Base-by-base conservation (phyloP, 2,797 vertebrate species). In the Notolepis coatsorum region DNA sequence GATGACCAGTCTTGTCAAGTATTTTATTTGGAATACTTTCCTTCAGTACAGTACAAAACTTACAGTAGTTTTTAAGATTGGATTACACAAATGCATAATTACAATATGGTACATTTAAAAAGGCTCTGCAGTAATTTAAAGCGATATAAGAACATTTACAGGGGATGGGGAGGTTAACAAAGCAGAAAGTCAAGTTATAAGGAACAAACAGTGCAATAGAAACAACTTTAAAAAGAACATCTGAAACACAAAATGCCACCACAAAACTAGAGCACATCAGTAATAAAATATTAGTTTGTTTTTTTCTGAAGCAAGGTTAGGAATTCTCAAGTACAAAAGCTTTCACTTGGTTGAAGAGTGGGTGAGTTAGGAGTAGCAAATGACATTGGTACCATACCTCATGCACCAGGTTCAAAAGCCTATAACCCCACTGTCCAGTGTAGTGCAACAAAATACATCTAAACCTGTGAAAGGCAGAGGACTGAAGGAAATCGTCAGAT, bases 41-140 rank as follows among this genome's bases (percentile, higher is more conserved):
- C 94, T 93, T 91, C 92, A 93, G 84, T 92, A 94, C 93, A 94
- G 93, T 96, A 96, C 93, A 96, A 96, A 96, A 95, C 90, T 93
- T 94, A 94, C 93, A 96, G 93, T 93, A 93, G 92, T 75, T 94
- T n/a, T 91, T 86, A 91, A 94, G 90, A 92, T 90, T 84, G 53
- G 92, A 94, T 93, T 94, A 94, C 83, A 92, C 93, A 94, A 92
- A 93, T 91, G 88, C 93, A 92, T 93, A 84, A 87, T 93, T 94
- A 94, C 92, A 95, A 84, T 94, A 93, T 95, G 82, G 90, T 94
- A 93, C 93, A 95, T 88, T 87, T 94, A 93, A 90, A 96, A 95
- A 95, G 78, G 90, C 88, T 93, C 88, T 91, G 91, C 89, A 89
- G 79, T 92, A 91, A 77, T 65, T 90, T 90, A 93, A 94, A 94